A percentile compares a stretch with the other conserved stretches of the same genome.
phyloP scores from a whole-genome alignment of 2,113 vertebrate species.

The Pterocles orientalis region DNA sequence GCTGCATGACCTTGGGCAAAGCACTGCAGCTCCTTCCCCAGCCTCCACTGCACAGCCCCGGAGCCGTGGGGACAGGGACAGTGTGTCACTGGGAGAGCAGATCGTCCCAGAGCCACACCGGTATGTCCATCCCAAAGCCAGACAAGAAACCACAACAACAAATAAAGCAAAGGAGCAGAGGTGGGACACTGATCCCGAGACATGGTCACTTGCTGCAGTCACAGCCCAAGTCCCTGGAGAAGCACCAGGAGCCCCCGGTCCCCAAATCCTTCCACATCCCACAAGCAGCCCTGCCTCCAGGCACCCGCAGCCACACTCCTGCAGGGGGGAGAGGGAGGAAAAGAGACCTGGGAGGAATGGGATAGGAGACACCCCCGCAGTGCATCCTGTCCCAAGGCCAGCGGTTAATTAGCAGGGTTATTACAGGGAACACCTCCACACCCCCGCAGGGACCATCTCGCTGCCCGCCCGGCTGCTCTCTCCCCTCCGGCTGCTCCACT shows the following conservation, averaged over 20 bases:
- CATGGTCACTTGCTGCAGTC: background rate
- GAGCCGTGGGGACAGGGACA: background rate
- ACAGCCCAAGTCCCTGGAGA: background rate
- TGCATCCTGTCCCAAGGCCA: background rate
- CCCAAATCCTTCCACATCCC: background rate
- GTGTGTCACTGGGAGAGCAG: rapidly evolving
- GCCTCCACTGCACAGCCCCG: background rate
- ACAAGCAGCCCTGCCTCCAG: rapidly evolving
- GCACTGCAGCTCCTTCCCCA: background rate
- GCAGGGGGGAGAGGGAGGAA: background rate
- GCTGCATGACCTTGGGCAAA: background rate
- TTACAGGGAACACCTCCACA: background rate
- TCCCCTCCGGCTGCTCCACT: background rate
- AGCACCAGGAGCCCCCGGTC: background rate
- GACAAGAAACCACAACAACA: background rate
- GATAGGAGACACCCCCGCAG: background rate
- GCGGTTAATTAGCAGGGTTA: background rate
- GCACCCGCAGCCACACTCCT: background rate
- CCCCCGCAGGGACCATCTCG: too few relatives aligned
- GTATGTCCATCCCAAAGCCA: background rate
- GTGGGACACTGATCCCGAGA: background rate
- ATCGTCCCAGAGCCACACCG: background rate
- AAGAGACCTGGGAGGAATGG: background rate
- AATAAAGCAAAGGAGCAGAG: background rate
- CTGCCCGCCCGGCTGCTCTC: background rate